A percentile compares a stretch with the other conserved stretches of the same genome.
Conservation (phyloP, 2,797 vertebrate genomes). For the Limosa lapponica region DNA sequence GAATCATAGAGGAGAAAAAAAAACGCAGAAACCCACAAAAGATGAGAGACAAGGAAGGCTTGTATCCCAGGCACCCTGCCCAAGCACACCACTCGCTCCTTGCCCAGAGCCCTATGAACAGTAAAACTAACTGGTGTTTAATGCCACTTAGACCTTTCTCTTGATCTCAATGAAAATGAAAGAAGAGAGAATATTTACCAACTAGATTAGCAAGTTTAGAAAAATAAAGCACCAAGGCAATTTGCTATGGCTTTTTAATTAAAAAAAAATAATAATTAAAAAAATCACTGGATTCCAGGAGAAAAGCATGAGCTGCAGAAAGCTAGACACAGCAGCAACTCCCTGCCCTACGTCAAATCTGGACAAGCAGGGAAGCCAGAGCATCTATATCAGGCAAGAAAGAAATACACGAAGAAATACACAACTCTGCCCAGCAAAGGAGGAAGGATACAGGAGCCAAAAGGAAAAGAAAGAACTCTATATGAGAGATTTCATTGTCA, state of each 20-base stretch:
- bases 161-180: neutral
- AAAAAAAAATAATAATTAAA: neutral
- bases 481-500: neutral
- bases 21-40: neutral
- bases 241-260: neutral
- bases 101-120: neutral
- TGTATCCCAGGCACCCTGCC: neutral
- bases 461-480: conserved; percentile 13
- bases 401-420: neutral
- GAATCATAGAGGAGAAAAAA: neutral
- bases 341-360: neutral
- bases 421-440: neutral
- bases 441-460: conserved; percentile 38
- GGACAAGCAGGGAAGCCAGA: neutral
- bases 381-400: neutral
- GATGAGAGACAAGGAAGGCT: neutral
- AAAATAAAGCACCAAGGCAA: conserved; percentile 1
- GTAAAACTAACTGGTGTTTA: neutral
- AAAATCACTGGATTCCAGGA: neutral
- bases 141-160: neutral
- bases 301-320: neutral
- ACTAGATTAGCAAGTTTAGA: neutral
- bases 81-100: neutral
- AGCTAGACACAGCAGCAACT: neutral
- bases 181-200: neutral